Base-by-base conservation (phyloP, 2,797 vertebrate species). In the Sardinella longiceps region DNA sequence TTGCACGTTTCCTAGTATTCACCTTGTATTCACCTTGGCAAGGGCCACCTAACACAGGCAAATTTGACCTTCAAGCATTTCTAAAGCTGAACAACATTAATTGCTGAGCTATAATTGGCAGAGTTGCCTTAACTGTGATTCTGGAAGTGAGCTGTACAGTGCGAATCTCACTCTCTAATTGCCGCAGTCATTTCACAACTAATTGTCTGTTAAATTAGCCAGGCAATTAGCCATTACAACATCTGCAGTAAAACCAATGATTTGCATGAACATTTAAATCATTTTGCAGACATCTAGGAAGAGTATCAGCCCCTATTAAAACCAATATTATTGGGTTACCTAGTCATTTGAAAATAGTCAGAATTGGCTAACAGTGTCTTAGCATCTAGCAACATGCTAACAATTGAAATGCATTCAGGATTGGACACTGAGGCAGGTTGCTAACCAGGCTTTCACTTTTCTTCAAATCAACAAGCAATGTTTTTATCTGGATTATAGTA, bases 311-410 rank as follows among this genome's bases (percentile, higher is more conserved):
- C 66, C 30, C 39, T 37, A 14, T 30, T 14, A 74, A 74, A 28
- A 74, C 15, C 30, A 37, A 74, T 74, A 74, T 74, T 74, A 74
- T 39, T 74, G 5, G 66, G 66, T 74, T 74, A 74, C 66, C 66
- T 37, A 37, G 5, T 30, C 66, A 74, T 30, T 12, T 37, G 66
- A 20, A 15, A 74, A 74, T 74, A 37, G 66, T 30, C 66, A 15
- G 33, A 74, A 74, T 37, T 30, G 66, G 39, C 66, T 74, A 37
- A 33, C 18, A 74, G 66, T 33, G 66, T 28, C 30, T 74, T 74
- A 20, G 53, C 5, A 74, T 37, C 66, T 74, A 18, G 2, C 66
- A 37, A 37, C 66, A 74, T 37, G 66, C 66, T 37, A 74, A 7
- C 66, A 74, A 74, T 39, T 74, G 25, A 33, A 15, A 20, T 74